Percentiles rank a stretch among this genome's conserved stretches.
phyloP scores from a whole-genome alignment of 2,888 invertebrate genomes.

The Electrophaes corylata region DNA sequence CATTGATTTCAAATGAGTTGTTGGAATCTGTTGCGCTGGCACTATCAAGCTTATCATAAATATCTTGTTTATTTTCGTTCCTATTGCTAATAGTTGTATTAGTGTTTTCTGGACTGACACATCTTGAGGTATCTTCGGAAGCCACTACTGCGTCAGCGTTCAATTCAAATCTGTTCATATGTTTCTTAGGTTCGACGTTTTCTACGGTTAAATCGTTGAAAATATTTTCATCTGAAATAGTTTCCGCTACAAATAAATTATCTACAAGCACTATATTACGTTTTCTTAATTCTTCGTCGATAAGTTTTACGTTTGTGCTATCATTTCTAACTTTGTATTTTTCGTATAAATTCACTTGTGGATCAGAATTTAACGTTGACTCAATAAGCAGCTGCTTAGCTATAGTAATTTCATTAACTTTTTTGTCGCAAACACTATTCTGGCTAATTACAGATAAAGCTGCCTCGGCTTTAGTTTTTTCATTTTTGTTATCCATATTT shows the following conservation, averaged over 20 bases:
- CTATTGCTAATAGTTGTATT: slow-evolving; percentile 45
- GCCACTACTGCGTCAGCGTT: slow-evolving; percentile 24
- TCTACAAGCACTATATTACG: slow-evolving; percentile 45
- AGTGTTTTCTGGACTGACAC: slow-evolving; percentile 41
- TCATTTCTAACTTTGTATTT: slow-evolving; percentile 19
- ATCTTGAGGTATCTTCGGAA: slow-evolving; percentile 40
- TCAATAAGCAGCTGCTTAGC: slow-evolving; percentile 3
- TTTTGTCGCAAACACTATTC: background rate
- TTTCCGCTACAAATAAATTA: slow-evolving; percentile 12
- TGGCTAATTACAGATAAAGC: background rate
- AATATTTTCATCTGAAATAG: slow-evolving; percentile 14
- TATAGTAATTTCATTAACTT: background rate
- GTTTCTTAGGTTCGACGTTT: slow-evolving; percentile 15
- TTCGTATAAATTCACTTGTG: slow-evolving; percentile 7
- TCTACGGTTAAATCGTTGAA: slow-evolving; percentile 2
- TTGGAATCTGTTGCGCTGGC: slow-evolving; percentile 66
- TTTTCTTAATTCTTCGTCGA: slow-evolving; percentile 47
- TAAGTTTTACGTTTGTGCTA: slow-evolving; percentile 29
- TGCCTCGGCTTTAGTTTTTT: background rate
- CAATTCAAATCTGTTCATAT: slow-evolving; percentile 29
- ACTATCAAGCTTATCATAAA: slow-evolving; percentile 76
- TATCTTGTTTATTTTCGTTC: slow-evolving; percentile 52
- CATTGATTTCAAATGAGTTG: slow-evolving; percentile 64
- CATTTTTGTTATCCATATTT: slow-evolving; percentile 1
- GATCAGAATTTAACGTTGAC: slow-evolving; percentile 3